Conservation (phyloP, 2,888 invertebrate species). For the Aspidiotus rigidus region DNA sequence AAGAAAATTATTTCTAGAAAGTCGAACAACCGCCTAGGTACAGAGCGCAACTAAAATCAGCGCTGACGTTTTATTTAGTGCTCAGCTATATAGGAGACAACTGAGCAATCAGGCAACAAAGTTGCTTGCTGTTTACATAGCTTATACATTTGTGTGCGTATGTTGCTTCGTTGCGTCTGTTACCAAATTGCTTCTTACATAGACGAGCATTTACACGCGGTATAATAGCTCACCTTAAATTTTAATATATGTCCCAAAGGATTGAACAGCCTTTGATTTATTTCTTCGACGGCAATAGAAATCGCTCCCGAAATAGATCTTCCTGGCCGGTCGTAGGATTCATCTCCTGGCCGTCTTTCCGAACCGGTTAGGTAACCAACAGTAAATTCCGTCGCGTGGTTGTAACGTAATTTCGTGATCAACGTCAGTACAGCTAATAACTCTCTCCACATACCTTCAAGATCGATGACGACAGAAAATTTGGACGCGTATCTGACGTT, state of each 20-base stretch:
- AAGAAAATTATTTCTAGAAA: no score
- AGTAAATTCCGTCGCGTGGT: conserved; percentile 49
- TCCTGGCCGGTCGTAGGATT: conserved; percentile 70
- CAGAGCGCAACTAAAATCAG: no score
- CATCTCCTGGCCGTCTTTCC: conserved; percentile 64
- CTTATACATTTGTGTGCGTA: not conserved
- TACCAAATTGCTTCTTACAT: not conserved
- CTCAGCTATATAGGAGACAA: no score
- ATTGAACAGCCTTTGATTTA: conserved; percentile 43
- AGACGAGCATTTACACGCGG: no score
- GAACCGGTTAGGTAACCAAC: conserved; percentile 81
- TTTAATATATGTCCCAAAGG: conserved; percentile 36
- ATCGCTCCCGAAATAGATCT: conserved; percentile 70
- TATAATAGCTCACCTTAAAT: conserved; percentile 37
- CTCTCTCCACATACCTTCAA: conserved; percentile 29
- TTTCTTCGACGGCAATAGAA: conserved; percentile 73
- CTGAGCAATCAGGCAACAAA: no score
- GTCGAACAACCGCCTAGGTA: no score
- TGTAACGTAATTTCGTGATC: conserved; percentile 16
- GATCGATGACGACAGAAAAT: conserved; percentile 10
- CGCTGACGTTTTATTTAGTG: no score
- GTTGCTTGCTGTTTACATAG: no score
- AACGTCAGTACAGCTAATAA: conserved; percentile 20
- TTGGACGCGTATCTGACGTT: no score
- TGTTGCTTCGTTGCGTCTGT: not conserved